Percentiles rank a stretch among this genome's conserved stretches.
phyloP scores from a whole-genome alignment of 1,140 invertebrate species.

The Neotoxoptera formosana region DNA sequence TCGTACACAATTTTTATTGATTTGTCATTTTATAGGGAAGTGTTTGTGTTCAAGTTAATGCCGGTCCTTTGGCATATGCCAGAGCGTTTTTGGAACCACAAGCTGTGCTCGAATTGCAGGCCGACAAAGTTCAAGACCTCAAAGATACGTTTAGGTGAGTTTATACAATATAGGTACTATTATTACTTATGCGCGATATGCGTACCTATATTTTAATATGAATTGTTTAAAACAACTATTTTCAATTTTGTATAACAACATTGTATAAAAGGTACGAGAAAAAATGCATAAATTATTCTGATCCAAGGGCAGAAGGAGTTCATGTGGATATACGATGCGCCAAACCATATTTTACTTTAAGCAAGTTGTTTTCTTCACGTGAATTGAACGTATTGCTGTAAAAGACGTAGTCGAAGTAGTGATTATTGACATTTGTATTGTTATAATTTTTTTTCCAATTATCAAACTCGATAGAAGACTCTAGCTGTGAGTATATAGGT shows the following conservation, averaged over 20 bases:
- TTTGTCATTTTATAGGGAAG: conserved; percentile 63
- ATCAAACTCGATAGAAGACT: background rate
- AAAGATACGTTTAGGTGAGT: conserved; percentile 64
- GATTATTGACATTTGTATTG: conserved; percentile 2
- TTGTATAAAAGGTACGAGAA: background rate
- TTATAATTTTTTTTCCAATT: background rate
- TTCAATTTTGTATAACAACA: background rate
- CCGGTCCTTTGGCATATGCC: conserved; percentile 93
- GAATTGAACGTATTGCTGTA: background rate
- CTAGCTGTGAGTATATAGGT: background rate
- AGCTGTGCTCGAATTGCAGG: conserved; percentile 72
- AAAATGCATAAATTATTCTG: background rate
- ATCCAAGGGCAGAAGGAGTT: conserved; percentile 9
- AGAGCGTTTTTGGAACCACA: conserved; percentile 84
- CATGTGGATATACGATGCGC: background rate
- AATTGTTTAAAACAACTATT: background rate
- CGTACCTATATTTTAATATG: background rate
- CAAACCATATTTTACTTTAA: background rate
- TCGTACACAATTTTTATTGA: background rate
- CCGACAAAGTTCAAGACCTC: conserved; percentile 83
- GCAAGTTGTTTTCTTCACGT: background rate
- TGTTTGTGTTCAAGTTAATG: conserved; percentile 92
- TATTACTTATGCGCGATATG: background rate
- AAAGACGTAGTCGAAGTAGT: background rate
- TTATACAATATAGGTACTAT: background rate